Base-by-base conservation (phyloP, 2,888 invertebrate genomes). In the Rhingia campestris region DNA sequence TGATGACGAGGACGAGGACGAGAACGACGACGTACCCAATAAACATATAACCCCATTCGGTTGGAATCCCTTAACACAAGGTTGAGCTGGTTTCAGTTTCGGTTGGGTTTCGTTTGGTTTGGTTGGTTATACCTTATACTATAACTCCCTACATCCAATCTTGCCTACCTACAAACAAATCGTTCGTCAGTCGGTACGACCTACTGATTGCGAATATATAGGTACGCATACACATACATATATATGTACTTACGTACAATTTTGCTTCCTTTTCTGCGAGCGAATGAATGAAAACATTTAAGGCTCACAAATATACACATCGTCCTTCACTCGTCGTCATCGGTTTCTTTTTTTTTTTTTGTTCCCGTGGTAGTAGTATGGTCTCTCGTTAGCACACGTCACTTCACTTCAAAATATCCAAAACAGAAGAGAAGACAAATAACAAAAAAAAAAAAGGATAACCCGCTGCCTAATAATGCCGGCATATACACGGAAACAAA, bases 341-440 rank as follows among this genome's bases (percentile, higher is more conserved):
- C 53, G 47, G 12, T 12, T 39, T 53, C 63, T 32, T 51, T 53
- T 6, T 12, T 51, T 37, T n/a, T 70, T 6, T 22, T 61, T 49
- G 12, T 53, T 22, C 41, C 47, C 64, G 49, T 58, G 41, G 49
- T 66, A 61, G 59, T 56, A 76, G 76, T 63, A 77, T 45, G 49
- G 67, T 77, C 82, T 77, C 82, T 77, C 67, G 77, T 77, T 69
- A 82, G 77, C 82, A 77, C 82, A 82, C 82, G 82, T 82, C 82
- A 82, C 82, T 82, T 77, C 81, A 77, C 73, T 82, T 82, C 77
- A 82, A 77, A 82, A 82, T 82, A 82, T 77, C 64, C 73, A 76
- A 81, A 81, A 76, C 73, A 82, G 45, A 82, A 81, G 64, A 37
- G 49, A 63, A 66, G 51, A 63, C 51, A 58, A 58, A 64, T 43